phyloP scores from a whole-genome alignment of 2,113 vertebrate species.

The Strigops habroptila region DNA sequence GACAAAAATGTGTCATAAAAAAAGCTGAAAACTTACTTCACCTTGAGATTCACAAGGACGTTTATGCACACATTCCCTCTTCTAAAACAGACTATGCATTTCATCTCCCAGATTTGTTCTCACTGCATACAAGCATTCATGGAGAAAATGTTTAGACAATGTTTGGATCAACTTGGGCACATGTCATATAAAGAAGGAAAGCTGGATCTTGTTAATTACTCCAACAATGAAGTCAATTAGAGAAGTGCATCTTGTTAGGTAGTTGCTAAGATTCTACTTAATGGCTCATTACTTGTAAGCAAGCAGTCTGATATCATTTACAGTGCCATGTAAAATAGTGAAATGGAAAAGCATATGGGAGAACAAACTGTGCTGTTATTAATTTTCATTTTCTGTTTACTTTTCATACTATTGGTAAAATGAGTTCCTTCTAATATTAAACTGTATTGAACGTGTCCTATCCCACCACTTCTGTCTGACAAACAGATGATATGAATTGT shows the following conservation, averaged over 20 bases:
- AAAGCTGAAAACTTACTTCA: not conserved
- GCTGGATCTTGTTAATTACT: constrained; percentile 36
- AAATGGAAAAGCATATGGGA: not conserved
- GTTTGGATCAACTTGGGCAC: not conserved
- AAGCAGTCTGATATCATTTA: not conserved
- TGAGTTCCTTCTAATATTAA: not conserved
- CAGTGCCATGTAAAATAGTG: not conserved
- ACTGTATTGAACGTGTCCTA: not conserved
- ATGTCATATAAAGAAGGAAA: not conserved
- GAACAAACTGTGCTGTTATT: not conserved
- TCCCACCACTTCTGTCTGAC: not conserved
- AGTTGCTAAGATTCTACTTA: constrained; percentile 19
- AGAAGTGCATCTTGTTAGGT: constrained; percentile 33
- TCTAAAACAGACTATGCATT: not conserved
- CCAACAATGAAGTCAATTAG: constrained; percentile 29
- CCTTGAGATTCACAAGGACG: not conserved
- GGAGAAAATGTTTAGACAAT: not conserved
- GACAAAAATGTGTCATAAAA: constrained; percentile 3
- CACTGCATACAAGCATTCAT: not conserved
- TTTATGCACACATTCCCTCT: not conserved
- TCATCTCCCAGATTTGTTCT: not conserved
- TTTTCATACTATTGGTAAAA: not conserved
- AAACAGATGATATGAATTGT: not conserved
- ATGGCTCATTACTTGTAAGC: constrained; percentile 18
- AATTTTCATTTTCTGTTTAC: not conserved